phyloP scores from a whole-genome alignment of 2,888 invertebrate species.

The Stenchaetothrips biformis region DNA sequence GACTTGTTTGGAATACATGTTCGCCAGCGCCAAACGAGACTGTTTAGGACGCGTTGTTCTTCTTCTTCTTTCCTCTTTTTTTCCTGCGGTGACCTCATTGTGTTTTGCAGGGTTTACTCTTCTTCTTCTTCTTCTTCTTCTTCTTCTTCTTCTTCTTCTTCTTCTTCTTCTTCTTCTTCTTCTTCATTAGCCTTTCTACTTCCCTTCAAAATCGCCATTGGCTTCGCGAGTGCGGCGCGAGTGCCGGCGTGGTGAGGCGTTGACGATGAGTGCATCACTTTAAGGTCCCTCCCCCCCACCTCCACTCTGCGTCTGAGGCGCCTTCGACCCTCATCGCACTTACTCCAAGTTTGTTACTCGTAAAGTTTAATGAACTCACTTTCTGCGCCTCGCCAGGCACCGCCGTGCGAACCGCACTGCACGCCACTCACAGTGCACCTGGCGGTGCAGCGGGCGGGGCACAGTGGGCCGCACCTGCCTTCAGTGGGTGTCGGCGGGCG shows the following conservation, averaged over 20 bases:
- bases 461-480: too few species aligned
- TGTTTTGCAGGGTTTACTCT: too few species aligned
- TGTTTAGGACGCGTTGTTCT: neutral
- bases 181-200: too few species aligned
- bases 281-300: neutral
- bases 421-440: too few species aligned
- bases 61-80: neutral
- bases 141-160: too few species aligned
- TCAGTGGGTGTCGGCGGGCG: too few species aligned
- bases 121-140: too few species aligned
- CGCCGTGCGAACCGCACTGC: too few species aligned
- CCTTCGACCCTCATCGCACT: neutral
- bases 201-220: too few species aligned
- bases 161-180: too few species aligned
- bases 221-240: neutral
- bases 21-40: neutral
- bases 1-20: slow-evolving; percentile 1
- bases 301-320: neutral
- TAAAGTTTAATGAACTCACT: slow-evolving; percentile 25
- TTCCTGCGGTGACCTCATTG: neutral
- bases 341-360: neutral
- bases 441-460: too few species aligned
- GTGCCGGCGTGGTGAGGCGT: too few species aligned
- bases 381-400: neutral
- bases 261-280: neutral